Evolutionary conservation across 2,888 invertebrate species (phyloP).

Genomic region (Incurvaria masculella): DNA sequence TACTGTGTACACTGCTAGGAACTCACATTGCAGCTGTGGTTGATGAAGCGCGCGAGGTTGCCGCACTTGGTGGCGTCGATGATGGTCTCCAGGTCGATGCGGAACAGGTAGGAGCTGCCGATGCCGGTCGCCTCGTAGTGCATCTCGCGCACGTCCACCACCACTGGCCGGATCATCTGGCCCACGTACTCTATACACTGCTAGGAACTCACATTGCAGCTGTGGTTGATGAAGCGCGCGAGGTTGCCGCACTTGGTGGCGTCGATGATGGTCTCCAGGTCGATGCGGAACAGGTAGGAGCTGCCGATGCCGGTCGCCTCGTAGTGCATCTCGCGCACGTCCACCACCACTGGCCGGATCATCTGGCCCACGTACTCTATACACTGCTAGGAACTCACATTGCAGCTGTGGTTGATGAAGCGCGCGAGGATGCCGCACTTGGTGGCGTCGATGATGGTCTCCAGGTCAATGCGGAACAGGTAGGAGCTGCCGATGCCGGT

Average conservation of each 20-base stretch:
- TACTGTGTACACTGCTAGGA: slow-evolving; percentile 8
- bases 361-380: slow-evolving; percentile 99
- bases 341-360: slow-evolving; percentile 91
- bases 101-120: slow-evolving; percentile 96
- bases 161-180: slow-evolving; percentile 88
- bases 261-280: slow-evolving; percentile 96
- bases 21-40: slow-evolving; percentile 99
- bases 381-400: slow-evolving; percentile 74
- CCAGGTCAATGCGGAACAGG: slow-evolving; percentile 95
- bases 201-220: slow-evolving; percentile 87
- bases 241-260: slow-evolving; percentile 98
- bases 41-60: slow-evolving; percentile 97
- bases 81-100: slow-evolving; percentile 95
- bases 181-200: slow-evolving; percentile 99
- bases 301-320: slow-evolving; percentile 97
- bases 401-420: slow-evolving; percentile 99
- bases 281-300: slow-evolving; percentile 97
- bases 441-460: slow-evolving; percentile 98
- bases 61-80: slow-evolving; percentile 99
- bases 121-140: slow-evolving; percentile 97
- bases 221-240: slow-evolving; percentile 98
- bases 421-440: slow-evolving; percentile 97
- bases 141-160: slow-evolving; percentile 93
- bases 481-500: slow-evolving; percentile 98
- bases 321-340: slow-evolving; percentile 92